These are phyloP conservation scores for Micronycteris hirsuta DNA, from an alignment of 2,113 vertebrate genomes.

Conservation along the genomic window DNA sequence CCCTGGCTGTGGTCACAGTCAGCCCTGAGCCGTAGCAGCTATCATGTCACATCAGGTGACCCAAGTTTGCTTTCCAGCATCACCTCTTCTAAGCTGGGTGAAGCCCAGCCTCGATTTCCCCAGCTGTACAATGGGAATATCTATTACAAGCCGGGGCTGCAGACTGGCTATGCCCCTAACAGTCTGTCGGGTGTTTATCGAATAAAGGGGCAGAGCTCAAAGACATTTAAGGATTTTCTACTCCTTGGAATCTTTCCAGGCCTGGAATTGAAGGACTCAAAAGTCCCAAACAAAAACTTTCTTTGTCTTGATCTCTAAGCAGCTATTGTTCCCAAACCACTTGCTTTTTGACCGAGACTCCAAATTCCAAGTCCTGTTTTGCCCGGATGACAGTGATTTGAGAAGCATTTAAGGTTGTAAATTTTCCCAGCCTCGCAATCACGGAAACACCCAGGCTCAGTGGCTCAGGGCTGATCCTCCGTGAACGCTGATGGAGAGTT, in stretches of 20 bases:
- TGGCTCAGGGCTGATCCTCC: not conserved
- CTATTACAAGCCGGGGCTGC: not conserved
- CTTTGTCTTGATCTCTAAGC: not conserved
- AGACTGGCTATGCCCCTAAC: not conserved
- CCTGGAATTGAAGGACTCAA: not conserved
- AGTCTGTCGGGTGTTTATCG: not conserved
- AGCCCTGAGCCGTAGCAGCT: not conserved
- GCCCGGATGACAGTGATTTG: slow-evolving; percentile 23
- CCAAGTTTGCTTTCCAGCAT: not conserved
- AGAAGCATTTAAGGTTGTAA: not conserved
- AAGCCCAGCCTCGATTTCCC: not conserved
- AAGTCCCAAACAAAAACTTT: slow-evolving; percentile 2
- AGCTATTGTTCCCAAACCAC: not conserved
- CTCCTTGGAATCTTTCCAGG: not conserved
- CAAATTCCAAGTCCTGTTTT: slow-evolving; percentile 27
- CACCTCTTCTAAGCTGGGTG: not conserved
- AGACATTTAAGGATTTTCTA: not conserved
- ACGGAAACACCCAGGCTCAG: slow-evolving; percentile 8
- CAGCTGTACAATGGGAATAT: not conserved
- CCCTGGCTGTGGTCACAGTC: too few relatives aligned
- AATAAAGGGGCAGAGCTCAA: not conserved
- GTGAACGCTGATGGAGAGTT: not conserved
- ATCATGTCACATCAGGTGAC: not conserved
- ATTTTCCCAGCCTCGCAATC: not conserved
- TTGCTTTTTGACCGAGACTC: not conserved